A percentile compares a stretch with the other conserved stretches of the same genome.
Conservation (phyloP, 2,888 invertebrate genomes). For the Phengaris alcon region DNA sequence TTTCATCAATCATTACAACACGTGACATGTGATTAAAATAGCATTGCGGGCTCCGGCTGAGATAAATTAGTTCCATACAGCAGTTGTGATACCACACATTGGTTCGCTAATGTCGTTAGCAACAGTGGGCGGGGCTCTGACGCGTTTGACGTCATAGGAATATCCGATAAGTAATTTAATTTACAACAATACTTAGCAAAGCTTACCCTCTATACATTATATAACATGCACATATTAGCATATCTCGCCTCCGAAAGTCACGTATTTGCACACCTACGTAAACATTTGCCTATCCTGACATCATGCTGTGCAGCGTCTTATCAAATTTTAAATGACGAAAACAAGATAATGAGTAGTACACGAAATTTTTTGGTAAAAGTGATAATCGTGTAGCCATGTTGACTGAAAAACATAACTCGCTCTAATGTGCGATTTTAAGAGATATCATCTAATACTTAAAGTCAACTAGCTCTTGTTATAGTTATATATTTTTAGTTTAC, state of each 20-base stretch:
- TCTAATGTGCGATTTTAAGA: not conserved
- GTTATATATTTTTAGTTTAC: not conserved
- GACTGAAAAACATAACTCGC: not conserved
- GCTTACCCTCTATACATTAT: too few species aligned
- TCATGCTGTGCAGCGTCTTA: conserved; percentile 18
- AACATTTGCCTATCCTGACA: conserved; percentile 20
- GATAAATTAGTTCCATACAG: conserved; percentile 32
- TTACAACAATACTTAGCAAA: conserved; percentile 31
- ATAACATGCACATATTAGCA: too few species aligned
- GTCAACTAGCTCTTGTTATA: not conserved
- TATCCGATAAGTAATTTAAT: conserved; percentile 46
- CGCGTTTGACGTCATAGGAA: conserved; percentile 52
- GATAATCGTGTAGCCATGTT: conserved; percentile 11
- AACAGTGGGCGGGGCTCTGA: conserved; percentile 70
- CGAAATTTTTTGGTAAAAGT: conserved; percentile 9
- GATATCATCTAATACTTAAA: not conserved
- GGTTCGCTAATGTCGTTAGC: conserved; percentile 43
- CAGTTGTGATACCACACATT: conserved; percentile 2
- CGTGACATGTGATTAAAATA: conserved; percentile 32
- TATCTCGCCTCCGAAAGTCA: conserved; percentile 27
- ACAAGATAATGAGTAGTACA: conserved; percentile 15
- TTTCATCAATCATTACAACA: conserved; percentile 15
- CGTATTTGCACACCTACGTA: conserved; percentile 27
- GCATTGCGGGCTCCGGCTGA: conserved; percentile 32
- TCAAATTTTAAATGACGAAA: conserved; percentile 19